Conservation (phyloP, 2,113 vertebrate genomes). For the Tyrannus savana region DNA sequence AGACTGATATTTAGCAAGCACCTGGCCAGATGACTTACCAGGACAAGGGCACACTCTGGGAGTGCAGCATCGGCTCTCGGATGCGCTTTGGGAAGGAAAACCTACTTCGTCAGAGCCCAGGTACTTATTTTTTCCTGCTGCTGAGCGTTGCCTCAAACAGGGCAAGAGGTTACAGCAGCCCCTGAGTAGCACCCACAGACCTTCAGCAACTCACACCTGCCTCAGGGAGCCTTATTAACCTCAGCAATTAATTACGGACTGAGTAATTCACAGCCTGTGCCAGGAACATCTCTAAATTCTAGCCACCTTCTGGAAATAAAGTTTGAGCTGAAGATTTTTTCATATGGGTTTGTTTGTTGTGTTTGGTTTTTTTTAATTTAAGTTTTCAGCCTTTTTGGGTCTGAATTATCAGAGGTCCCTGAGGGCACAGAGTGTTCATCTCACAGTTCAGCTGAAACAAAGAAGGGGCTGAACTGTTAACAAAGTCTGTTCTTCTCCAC, state of each 20-base stretch:
- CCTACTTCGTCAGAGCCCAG: background rate
- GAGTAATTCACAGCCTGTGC: background rate
- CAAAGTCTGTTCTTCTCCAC: background rate
- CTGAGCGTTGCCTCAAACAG: background rate
- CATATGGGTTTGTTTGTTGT: background rate
- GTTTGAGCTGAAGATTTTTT: background rate
- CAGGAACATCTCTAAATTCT: background rate
- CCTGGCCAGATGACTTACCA: background rate
- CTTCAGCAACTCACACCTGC: background rate
- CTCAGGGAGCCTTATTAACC: background rate
- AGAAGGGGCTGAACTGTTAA: background rate
- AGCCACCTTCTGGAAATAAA: background rate
- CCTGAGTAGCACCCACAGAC: background rate
- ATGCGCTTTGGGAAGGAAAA: background rate
- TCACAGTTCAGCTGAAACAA: background rate
- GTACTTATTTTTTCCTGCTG: background rate
- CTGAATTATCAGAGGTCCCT: background rate
- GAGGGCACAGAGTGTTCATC: background rate
- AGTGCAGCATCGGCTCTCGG: fast-evolving
- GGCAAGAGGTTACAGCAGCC: background rate
- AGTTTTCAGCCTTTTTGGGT: background rate
- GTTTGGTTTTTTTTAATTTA: background rate
- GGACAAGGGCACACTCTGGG: fast-evolving
- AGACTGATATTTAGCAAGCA: background rate
- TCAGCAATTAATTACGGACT: background rate